These are phyloP conservation scores for Zoroaster sp. DNA, from an alignment of 53 echinoderm and acorn worm genomes.

Conservation along the genomic window DNA sequence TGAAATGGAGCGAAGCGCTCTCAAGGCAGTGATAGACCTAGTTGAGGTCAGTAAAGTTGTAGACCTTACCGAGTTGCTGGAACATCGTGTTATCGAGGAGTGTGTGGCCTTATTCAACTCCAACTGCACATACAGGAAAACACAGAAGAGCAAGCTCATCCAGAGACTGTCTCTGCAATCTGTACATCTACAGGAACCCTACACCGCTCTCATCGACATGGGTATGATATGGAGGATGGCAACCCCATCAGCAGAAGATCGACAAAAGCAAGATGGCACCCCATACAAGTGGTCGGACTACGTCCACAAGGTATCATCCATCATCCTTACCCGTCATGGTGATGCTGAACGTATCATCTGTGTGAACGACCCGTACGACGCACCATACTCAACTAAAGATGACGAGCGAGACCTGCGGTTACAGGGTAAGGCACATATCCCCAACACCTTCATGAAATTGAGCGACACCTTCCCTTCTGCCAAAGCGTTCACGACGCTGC, in stretches of 20 bases:
- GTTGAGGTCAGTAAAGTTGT: conserved; percentile 30
- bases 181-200: neutral
- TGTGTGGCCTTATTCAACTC: conserved; percentile 10
- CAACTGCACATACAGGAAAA: neutral
- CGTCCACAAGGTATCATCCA: neutral
- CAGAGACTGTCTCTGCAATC: neutral
- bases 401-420: neutral
- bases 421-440: too few species aligned
- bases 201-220: neutral
- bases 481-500: too few species aligned
- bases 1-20: neutral
- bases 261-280: conserved; percentile 41
- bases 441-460: too few species aligned
- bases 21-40: conserved; percentile 10
- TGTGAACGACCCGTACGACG: conserved; percentile 57
- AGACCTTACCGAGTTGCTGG: conserved; percentile 7
- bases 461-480: too few species aligned
- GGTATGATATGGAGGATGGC: conserved; percentile 14
- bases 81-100: conserved; percentile 33
- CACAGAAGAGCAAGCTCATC: neutral
- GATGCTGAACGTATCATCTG: conserved; percentile 8
- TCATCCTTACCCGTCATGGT: neutral
- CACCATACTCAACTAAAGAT: conserved; percentile 38
- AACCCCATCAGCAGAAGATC: conserved; percentile 41
- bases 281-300: conserved; percentile 48